Percentiles rank a stretch among this genome's conserved stretches.
Conservation (phyloP, 2,888 invertebrate genomes). For the Sinodicranocentrus sp. region DNA sequence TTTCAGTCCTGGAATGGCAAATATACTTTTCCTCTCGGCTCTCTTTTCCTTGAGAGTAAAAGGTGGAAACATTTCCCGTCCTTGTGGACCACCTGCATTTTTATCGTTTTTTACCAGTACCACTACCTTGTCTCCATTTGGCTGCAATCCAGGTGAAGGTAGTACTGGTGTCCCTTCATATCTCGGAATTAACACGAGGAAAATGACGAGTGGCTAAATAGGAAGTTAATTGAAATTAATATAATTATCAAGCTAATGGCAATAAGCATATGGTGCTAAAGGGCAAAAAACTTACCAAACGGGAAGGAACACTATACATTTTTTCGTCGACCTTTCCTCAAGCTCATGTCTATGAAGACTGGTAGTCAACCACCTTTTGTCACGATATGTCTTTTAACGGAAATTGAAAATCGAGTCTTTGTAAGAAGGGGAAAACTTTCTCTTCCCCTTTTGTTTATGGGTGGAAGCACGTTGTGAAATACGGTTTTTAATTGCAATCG, state of each 20-base stretch:
- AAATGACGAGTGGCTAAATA: too few relatives aligned
- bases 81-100: neutral
- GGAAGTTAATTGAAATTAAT: too few relatives aligned
- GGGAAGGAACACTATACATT: slow-evolving; percentile 20
- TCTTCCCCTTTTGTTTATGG: neutral
- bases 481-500: too few relatives aligned
- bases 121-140: slow-evolving; percentile 32
- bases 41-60: neutral
- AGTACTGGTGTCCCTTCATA: slow-evolving; percentile 11
- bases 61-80: slow-evolving; percentile 6
- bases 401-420: slow-evolving; percentile 14
- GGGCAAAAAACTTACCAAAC: slow-evolving; percentile 19
- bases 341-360: slow-evolving; percentile 44
- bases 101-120: slow-evolving; percentile 24
- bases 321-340: slow-evolving; percentile 27
- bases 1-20: slow-evolving; percentile 2
- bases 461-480: neutral
- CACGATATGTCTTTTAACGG: slow-evolving; percentile 24
- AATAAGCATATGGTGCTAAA: neutral
- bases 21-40: slow-evolving; percentile 19
- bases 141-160: neutral
- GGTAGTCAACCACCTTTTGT: slow-evolving; percentile 26
- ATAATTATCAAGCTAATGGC: too few relatives aligned
- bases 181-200: neutral
- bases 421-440: slow-evolving; percentile 1